These are phyloP conservation scores for Phylloscopus trochiloides DNA, from an alignment of 2,113 vertebrate genomes.

Conservation along the genomic window DNA sequence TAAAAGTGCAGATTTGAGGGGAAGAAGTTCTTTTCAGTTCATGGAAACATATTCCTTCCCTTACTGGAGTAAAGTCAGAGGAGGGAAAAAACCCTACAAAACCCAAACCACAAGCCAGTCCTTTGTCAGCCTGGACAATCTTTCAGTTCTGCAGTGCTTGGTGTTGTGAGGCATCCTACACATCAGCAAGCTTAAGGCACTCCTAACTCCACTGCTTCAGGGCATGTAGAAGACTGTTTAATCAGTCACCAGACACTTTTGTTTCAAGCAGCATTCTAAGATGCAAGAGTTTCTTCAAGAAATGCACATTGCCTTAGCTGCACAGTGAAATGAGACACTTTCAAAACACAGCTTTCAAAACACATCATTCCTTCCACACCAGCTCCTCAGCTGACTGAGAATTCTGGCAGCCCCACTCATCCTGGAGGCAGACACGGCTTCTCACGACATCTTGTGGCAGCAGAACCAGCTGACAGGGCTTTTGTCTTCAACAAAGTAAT, in stretches of 20 bases:
- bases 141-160: neutral
- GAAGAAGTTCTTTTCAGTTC: neutral
- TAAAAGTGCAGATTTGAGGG: neutral
- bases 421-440: neutral
- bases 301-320: accelerated
- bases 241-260: neutral
- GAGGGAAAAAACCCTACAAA: accelerated
- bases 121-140: neutral
- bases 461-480: neutral
- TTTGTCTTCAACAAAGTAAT: neutral
- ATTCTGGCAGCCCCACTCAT: neutral
- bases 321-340: neutral
- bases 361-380: accelerated
- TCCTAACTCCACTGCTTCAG: neutral
- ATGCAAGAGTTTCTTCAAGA: neutral
- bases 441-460: constrained; percentile 63
- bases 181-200: neutral
- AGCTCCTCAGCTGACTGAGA: neutral
- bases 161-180: neutral
- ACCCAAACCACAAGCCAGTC: neutral
- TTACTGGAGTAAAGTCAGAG: neutral
- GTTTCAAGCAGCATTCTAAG: neutral
- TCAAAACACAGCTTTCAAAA: neutral
- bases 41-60: neutral
- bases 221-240: neutral